These are phyloP conservation scores for Epizoanthus scotinus DNA, from an alignment of 92 coral and sea anemone species.

Conservation along the genomic window DNA sequence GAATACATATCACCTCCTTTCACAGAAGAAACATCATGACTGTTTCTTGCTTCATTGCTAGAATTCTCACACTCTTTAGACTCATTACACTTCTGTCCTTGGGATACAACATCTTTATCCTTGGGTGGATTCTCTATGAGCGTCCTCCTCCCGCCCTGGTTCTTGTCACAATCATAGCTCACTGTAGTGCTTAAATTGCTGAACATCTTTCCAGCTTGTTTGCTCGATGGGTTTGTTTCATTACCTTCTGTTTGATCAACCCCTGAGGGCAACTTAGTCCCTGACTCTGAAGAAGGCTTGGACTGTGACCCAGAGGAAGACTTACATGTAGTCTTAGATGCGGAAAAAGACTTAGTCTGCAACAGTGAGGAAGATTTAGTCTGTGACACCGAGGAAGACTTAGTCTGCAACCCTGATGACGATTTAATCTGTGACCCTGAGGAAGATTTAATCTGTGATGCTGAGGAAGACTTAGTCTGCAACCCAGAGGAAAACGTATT, in stretches of 20 bases:
- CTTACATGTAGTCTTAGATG: no score
- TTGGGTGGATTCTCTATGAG: neutral
- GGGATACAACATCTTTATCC: neutral
- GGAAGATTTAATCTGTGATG: no score
- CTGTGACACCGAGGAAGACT: no score
- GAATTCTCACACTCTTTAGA: neutral
- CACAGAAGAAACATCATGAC: no score
- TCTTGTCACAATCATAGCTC: constrained; percentile 4
- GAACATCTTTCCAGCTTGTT: neutral
- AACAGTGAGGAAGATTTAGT: no score
- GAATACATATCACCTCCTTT: neutral
- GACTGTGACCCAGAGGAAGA: no score
- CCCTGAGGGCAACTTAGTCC: neutral
- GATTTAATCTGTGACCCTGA: no score
- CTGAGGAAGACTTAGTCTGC: no score
- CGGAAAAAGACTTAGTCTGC: no score
- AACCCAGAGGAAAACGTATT: neutral
- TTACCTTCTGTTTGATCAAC: constrained; percentile 5
- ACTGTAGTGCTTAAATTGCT: neutral
- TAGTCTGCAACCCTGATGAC: no score
- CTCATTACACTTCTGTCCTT: neutral
- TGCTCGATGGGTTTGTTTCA: neutral
- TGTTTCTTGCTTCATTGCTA: neutral
- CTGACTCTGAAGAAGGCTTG: no score
- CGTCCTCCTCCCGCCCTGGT: neutral